Evolutionary conservation across 1,140 invertebrate species (phyloP).

Genomic region (Aphis craccivora): DNA sequence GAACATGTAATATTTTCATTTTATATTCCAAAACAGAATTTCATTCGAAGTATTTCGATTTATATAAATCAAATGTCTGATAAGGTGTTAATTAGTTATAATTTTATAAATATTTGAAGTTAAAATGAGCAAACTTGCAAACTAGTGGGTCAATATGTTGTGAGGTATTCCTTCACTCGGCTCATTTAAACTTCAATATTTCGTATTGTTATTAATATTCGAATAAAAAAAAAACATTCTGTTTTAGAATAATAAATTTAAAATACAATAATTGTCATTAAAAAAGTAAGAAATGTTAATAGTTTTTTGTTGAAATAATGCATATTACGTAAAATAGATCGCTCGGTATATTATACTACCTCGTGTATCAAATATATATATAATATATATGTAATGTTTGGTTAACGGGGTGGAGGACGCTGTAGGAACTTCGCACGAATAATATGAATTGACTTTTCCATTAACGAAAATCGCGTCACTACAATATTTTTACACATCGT

Average conservation of each 20-base stretch:
- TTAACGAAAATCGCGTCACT: not conserved
- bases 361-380: not conserved
- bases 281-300: not conserved
- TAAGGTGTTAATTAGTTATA: not conserved
- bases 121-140: too few relatives aligned
- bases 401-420: not conserved
- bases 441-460: conserved; percentile 1
- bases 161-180: not conserved
- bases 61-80: too few relatives aligned
- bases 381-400: not conserved
- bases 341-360: not conserved
- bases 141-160: not conserved
- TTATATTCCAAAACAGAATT: not conserved
- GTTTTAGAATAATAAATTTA: too few relatives aligned
- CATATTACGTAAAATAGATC: not conserved
- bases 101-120: too few relatives aligned
- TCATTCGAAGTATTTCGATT: not conserved
- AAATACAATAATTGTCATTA: too few relatives aligned
- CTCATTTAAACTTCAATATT: not conserved
- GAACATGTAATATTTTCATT: not conserved
- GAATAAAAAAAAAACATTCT: too few relatives aligned
- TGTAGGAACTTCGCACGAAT: not conserved
- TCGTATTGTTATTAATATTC: too few relatives aligned
- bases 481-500: not conserved
- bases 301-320: not conserved